phyloP scores from a whole-genome alignment of 2,888 invertebrate genomes.

The Scaptomyza parva region DNA sequence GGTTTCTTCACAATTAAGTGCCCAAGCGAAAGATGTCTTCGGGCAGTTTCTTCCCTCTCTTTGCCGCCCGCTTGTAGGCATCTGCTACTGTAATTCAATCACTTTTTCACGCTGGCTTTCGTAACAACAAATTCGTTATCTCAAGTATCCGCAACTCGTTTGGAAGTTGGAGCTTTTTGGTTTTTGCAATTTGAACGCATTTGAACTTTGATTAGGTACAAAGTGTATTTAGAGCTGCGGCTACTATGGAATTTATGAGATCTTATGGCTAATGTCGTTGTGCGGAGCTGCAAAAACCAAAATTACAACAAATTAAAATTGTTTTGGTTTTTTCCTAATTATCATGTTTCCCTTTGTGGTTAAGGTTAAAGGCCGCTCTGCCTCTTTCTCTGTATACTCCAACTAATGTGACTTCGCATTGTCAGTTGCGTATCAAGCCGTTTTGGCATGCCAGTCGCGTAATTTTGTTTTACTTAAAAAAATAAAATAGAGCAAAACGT shows the following conservation, averaged over 20 bases:
- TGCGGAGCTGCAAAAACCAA: conserved; percentile 5
- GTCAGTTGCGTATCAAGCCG: conserved; percentile 37
- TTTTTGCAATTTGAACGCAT: conserved; percentile 44
- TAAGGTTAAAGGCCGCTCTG: conserved; percentile 32
- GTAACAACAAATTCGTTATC: conserved; percentile 21
- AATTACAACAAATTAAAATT: neutral
- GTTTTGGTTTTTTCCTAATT: conserved; percentile 5
- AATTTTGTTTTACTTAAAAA: conserved; percentile 33
- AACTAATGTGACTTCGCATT: conserved; percentile 13
- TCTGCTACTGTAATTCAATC: conserved; percentile 60
- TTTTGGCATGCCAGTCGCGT: conserved; percentile 46
- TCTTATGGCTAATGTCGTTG: conserved; percentile 4
- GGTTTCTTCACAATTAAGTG: conserved; percentile 27
- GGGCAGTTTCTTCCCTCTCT: conserved; percentile 5
- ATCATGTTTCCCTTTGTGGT: neutral
- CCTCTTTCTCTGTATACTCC: conserved; percentile 6
- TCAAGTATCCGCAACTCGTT: conserved; percentile 58
- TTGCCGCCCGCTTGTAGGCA: neutral
- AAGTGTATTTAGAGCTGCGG: conserved; percentile 19
- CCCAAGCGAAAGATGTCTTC: conserved; percentile 47
- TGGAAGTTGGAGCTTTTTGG: conserved; percentile 26
- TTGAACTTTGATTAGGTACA: conserved; percentile 60
- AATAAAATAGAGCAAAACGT: conserved; percentile 48
- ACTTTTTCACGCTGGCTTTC: conserved; percentile 52
- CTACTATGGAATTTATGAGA: conserved; percentile 17